phyloP scores from a whole-genome alignment of 1,140 invertebrate species.

The Oscheius sp. region DNA sequence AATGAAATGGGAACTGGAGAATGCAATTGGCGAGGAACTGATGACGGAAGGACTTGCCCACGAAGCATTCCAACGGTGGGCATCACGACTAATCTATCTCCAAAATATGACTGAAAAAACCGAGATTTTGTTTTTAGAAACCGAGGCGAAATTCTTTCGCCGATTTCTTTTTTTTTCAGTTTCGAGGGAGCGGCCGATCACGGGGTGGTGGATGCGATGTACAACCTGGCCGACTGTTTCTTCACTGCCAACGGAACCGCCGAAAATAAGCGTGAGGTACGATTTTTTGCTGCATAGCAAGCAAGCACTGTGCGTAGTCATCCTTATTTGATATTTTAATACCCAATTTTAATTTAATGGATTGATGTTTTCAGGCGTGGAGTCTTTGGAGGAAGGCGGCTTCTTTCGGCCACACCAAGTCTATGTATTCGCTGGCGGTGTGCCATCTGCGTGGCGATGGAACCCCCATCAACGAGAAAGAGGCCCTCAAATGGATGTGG shows the following conservation, averaged over 20 bases:
- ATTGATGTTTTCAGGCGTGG: not conserved
- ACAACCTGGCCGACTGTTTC: slow-evolving; percentile 1
- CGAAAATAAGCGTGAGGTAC: slow-evolving; percentile 1
- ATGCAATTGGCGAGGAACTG: not conserved
- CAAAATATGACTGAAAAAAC: no score
- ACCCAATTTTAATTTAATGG: not conserved
- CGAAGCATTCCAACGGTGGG: not conserved
- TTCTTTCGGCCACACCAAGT: not conserved
- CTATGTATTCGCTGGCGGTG: slow-evolving; percentile 10
- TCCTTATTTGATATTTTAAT: not conserved
- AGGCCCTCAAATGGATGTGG: slow-evolving; percentile 11
- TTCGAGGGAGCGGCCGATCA: not conserved
- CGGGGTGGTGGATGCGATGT: not conserved
- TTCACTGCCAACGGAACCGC: not conserved
- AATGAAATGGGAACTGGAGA: not conserved
- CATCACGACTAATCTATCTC: no score
- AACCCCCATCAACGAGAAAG: not conserved
- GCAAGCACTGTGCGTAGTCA: no score
- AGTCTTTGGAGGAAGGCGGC: not conserved
- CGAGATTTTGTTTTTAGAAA: not conserved
- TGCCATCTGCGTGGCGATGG: not conserved
- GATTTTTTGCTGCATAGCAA: no score
- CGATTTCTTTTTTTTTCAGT: not conserved
- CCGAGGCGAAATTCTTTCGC: not conserved
- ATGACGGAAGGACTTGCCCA: not conserved